Evolutionary conservation across 2,888 invertebrate species (phyloP).

Genomic region (Metellina segmentata): DNA sequence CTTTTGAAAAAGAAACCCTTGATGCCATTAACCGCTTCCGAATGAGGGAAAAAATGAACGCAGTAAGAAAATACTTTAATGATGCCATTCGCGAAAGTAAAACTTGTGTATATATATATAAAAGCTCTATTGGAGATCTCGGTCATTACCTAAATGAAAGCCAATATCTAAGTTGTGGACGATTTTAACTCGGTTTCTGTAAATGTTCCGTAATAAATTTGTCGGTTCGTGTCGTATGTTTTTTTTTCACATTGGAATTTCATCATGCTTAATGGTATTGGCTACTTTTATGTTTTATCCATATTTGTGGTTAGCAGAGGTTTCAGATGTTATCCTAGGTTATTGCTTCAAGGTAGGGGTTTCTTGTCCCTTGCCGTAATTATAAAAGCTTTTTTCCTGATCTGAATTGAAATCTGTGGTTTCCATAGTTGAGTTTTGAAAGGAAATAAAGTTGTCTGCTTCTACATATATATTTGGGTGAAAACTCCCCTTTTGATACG

Average conservation of each 20-base stretch:
- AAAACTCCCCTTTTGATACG: no score
- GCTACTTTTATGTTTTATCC: background rate
- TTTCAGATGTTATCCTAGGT: no score
- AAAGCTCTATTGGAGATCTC: slow-evolving; percentile 30
- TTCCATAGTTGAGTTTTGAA: no score
- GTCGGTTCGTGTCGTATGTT: background rate
- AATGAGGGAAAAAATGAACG: background rate
- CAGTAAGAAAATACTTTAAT: background rate
- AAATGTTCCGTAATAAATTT: background rate
- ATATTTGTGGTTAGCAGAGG: background rate
- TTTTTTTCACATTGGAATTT: background rate
- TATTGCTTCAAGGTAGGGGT: no score
- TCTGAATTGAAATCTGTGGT: no score
- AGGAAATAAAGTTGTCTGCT: no score
- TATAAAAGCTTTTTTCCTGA: no score
- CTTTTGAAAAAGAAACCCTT: background rate
- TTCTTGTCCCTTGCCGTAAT: no score
- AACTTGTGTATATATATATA: background rate
- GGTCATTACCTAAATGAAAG: slow-evolving; percentile 63
- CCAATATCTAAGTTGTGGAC: slow-evolving; percentile 35
- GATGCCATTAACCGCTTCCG: background rate
- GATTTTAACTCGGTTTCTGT: slow-evolving; percentile 7
- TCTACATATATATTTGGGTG: no score
- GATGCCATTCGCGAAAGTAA: background rate
- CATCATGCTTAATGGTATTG: background rate